phyloP scores from a whole-genome alignment of 2,888 invertebrate genomes.

The Hypselothyrea guttata region DNA sequence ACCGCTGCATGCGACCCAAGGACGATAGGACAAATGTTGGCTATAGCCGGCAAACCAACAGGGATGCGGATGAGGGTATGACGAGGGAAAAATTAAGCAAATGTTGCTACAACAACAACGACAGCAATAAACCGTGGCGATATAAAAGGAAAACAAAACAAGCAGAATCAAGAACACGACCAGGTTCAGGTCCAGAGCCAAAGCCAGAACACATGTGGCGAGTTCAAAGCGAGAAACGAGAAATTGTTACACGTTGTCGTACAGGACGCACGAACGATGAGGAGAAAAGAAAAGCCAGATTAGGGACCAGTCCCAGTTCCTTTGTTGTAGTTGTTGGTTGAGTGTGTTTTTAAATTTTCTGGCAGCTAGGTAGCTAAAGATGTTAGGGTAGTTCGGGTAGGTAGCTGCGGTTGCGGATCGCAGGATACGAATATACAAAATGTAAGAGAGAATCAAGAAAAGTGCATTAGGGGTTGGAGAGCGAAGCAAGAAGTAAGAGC shows the following conservation, averaged over 20 bases:
- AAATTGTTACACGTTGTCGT: constrained; percentile 60
- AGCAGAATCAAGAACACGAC: constrained; percentile 79
- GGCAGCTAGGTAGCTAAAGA: constrained; percentile 14
- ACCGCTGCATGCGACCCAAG: constrained; percentile 28
- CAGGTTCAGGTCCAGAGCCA: constrained; percentile 39
- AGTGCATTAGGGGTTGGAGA: constrained; percentile 1
- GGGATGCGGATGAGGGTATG: constrained; percentile 37
- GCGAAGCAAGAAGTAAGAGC: constrained; percentile 7
- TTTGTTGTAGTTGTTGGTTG: constrained; percentile 57
- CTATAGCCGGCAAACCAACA: not conserved
- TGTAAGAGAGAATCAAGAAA: constrained; percentile 45
- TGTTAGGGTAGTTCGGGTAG: constrained; percentile 52
- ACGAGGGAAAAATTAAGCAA: constrained; percentile 43
- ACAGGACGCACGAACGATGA: constrained; percentile 30
- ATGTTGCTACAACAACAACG: constrained; percentile 47
- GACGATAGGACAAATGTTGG: not conserved
- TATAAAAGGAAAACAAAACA: constrained; percentile 34
- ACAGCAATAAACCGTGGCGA: constrained; percentile 8
- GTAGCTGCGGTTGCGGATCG: constrained; percentile 35
- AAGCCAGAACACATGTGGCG: constrained; percentile 21
- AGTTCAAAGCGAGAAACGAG: constrained; percentile 39
- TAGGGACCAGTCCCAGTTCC: constrained; percentile 71
- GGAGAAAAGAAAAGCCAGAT: constrained; percentile 57
- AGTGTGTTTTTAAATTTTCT: constrained; percentile 29
- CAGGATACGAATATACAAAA: constrained; percentile 41